Conservation (phyloP, 2,797 vertebrate species). For the Falco berigora region DNA sequence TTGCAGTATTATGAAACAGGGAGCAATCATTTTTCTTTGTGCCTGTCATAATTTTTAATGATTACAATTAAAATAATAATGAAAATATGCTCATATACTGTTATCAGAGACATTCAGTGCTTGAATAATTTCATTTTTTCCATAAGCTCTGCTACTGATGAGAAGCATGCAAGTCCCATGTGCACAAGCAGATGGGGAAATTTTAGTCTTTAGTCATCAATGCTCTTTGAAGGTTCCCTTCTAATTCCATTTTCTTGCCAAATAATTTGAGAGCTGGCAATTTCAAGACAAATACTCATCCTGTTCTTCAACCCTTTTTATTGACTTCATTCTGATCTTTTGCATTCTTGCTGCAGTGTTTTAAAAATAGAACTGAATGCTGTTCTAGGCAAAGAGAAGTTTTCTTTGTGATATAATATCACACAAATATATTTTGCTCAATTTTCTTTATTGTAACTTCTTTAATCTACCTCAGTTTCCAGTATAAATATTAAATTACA, state of each 20-base stretch:
- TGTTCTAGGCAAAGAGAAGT: neutral
- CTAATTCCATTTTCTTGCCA: conserved; percentile 53
- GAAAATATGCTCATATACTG: neutral
- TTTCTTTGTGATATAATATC: neutral
- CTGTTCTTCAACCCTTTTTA: neutral
- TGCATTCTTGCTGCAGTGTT: neutral
- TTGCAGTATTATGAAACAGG: neutral
- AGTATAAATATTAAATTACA: neutral
- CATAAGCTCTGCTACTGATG: neutral
- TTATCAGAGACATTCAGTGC: neutral
- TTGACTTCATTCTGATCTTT: neutral
- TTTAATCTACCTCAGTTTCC: neutral
- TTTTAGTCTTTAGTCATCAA: neutral
- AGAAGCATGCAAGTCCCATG: neutral
- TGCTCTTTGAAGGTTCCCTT: conserved; percentile 50
- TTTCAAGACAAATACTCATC: neutral
- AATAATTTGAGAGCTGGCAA: conserved; percentile 35
- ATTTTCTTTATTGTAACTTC: neutral
- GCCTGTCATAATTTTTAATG: conserved; percentile 9
- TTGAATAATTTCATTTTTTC: neutral
- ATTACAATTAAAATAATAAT: conserved; percentile 13
- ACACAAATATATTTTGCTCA: neutral
- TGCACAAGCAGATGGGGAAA: conserved; percentile 31
- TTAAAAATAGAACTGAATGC: neutral
- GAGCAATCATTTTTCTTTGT: neutral